These are phyloP conservation scores for Clistopyga incitator DNA, from an alignment of 2,888 invertebrate species.

Conservation along the genomic window DNA sequence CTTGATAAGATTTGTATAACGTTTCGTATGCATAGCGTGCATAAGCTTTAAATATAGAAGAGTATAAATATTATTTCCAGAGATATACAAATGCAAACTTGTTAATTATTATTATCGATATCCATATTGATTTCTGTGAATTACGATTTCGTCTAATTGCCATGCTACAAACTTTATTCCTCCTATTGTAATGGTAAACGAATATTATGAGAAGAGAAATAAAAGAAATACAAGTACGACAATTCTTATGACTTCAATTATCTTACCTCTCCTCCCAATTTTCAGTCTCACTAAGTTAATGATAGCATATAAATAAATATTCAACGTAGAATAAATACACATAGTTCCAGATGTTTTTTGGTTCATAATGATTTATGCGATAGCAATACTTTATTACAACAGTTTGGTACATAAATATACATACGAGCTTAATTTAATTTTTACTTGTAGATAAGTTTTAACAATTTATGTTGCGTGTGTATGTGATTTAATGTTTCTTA, in stretches of 20 bases:
- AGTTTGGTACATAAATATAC: slow-evolving; percentile 84
- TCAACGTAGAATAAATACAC: background rate
- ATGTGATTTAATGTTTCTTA: slow-evolving; percentile 39
- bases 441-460: slow-evolving; percentile 71
- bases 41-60: slow-evolving; percentile 65
- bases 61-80: slow-evolving; percentile 67
- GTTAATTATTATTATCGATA: slow-evolving; percentile 65
- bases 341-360: slow-evolving; percentile 39
- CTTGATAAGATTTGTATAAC: slow-evolving; percentile 69
- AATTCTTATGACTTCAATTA: slow-evolving; percentile 6
- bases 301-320: background rate
- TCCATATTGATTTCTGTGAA: slow-evolving; percentile 65
- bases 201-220: slow-evolving; percentile 75
- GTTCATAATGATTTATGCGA: slow-evolving; percentile 74
- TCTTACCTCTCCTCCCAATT: background rate
- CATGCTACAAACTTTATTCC: slow-evolving; percentile 80
- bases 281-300: background rate
- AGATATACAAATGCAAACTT: slow-evolving; percentile 64
- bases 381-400: slow-evolving; percentile 83
- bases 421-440: slow-evolving; percentile 80
- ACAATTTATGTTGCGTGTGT: slow-evolving; percentile 67
- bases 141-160: slow-evolving; percentile 78
- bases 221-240: slow-evolving; percentile 62
- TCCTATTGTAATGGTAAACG: slow-evolving; percentile 80
- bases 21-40: slow-evolving; percentile 69